Evolutionary conservation across 2,888 invertebrate species (phyloP).

Genomic region (Eupithecia subfuscata): DNA sequence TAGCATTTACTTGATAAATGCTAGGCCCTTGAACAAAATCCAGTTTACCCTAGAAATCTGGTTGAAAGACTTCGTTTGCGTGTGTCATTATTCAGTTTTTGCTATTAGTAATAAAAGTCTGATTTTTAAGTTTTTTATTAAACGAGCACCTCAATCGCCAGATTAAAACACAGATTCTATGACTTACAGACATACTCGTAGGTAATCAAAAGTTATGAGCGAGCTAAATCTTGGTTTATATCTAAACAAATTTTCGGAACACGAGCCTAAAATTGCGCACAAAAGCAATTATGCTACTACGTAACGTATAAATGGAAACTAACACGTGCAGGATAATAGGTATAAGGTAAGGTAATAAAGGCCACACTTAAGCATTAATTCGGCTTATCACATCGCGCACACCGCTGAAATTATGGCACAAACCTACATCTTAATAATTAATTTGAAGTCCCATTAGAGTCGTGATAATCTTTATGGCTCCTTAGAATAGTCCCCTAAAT

Average conservation of each 20-base stretch:
- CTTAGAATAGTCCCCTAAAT: slow-evolving; percentile 65
- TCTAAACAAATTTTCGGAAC: slow-evolving; percentile 3
- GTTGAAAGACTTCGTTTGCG: background rate
- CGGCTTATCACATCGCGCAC: slow-evolving; percentile 44
- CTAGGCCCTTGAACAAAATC: too few relatives aligned
- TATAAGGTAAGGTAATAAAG: slow-evolving; percentile 30
- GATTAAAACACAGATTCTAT: background rate
- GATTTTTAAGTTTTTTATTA: background rate
- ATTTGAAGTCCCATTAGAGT: slow-evolving; percentile 71
- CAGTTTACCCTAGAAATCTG: too few relatives aligned
- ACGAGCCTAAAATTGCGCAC: slow-evolving; percentile 11
- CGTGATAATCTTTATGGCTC: slow-evolving; percentile 74
- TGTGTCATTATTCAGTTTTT: too few relatives aligned
- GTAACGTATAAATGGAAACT: slow-evolving; percentile 9
- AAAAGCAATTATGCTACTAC: slow-evolving; percentile 8
- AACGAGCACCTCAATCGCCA: background rate
- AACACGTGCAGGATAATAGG: slow-evolving; percentile 8
- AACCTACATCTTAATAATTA: slow-evolving; percentile 70
- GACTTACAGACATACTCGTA: background rate
- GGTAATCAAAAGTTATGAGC: background rate
- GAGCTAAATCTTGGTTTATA: background rate
- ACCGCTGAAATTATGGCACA: slow-evolving; percentile 42
- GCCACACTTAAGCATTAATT: slow-evolving; percentile 40
- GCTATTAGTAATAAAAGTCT: too few relatives aligned
- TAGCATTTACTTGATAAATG: too few relatives aligned